Evolutionary conservation across 2,797 vertebrate genomes (phyloP), one percentile per base, ranked within the genome.

Genomic region (Lithobates sylvaticus): DNA sequence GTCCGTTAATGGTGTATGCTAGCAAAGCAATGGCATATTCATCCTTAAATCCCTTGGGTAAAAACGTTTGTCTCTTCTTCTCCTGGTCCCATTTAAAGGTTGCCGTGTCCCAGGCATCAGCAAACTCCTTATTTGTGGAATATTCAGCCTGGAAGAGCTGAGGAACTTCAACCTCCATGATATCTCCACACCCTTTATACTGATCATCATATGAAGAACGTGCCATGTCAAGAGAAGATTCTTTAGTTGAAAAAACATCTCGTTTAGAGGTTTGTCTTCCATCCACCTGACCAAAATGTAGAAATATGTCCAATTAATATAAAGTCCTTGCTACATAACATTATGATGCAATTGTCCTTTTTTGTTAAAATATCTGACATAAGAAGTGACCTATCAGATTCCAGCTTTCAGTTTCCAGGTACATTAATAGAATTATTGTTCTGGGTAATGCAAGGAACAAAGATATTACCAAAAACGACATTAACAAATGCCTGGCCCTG

Each of bases 121-220:
- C 90, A 0, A 92, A 93, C 7, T 90, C 12, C 0, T 36, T 65
- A 88, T 92, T 93, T 21, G 13, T 10, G 78, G 88, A 64, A 6
- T 93, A 91, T 86, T 93, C 94, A 0, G 89, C 88, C 71, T 1
- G 89, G 87, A 93, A 93, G 76, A 93, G 89, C 4, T 88, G 88
- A 0, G 83, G 74, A 21, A 93, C 86, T 16, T 86, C 89, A 0
- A 86, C 86, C 7, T 61, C 88, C 93, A 94, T 93, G 54, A 70
- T 61, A 0, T 84, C 54, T 0, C 44, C 81, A 16, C 93, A 93
- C 36, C 91, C 91, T 0, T 76, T 73, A 1, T 94, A 94, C 81
- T 93, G 92, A 86, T 94, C 93, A 1, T 94, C 93, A 1, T 92
- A 93, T 32, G 93, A 91, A 13, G 80, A 78, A 1, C 21, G 34